phyloP scores from a whole-genome alignment of 2,797 vertebrate species.

The Falco rusticolus region DNA sequence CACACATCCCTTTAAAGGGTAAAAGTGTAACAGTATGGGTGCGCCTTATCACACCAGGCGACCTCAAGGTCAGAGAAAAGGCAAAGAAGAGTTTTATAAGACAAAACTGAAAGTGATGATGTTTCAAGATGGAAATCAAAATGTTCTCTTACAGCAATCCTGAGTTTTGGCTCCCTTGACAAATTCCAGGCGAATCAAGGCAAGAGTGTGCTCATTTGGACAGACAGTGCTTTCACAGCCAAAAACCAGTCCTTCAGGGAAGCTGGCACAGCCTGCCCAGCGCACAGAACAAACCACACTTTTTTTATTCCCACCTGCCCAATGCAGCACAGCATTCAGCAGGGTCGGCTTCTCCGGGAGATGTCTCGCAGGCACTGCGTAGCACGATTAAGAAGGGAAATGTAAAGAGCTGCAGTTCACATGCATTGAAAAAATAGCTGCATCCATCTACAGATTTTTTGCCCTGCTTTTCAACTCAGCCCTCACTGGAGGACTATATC shows the following conservation, averaged over 20 bases:
- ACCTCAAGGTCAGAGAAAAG: background rate
- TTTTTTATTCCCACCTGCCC: conserved; percentile 26
- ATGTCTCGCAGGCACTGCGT: background rate
- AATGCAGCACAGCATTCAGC: background rate
- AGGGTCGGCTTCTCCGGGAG: background rate
- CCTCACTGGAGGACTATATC: too few relatives aligned
- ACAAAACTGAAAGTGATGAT: background rate
- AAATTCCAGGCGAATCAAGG: conserved; percentile 7
- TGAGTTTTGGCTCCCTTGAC: conserved; percentile 9
- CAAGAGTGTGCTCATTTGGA: background rate
- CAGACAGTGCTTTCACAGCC: background rate
- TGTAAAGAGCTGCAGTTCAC: background rate
- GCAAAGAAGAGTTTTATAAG: background rate
- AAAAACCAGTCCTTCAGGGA: conserved; percentile 12
- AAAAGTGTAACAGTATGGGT: background rate
- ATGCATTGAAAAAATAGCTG: background rate
- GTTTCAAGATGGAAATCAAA: conserved; percentile 15
- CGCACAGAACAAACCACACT: background rate
- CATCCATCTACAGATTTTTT: background rate
- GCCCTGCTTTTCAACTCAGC: background rate
- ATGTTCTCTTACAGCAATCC: background rate
- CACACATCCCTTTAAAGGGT: background rate
- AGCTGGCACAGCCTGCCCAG: background rate
- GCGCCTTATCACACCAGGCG: background rate
- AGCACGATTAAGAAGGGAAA: background rate